These are phyloP conservation scores for Arvicanthis niloticus DNA, from an alignment of 2,113 vertebrate genomes.

Conservation along the genomic window DNA sequence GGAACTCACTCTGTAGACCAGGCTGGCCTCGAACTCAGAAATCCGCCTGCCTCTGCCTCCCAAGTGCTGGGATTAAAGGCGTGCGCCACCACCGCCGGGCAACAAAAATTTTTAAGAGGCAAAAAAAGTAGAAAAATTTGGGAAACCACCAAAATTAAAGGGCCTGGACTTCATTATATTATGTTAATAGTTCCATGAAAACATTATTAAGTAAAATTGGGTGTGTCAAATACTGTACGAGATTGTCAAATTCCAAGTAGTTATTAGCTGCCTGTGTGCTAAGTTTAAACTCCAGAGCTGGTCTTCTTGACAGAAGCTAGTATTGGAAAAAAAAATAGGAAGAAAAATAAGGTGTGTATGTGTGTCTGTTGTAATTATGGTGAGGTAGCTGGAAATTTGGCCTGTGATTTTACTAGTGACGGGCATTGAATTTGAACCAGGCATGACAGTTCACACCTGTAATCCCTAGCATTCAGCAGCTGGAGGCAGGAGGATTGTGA, in stretches of 20 bases:
- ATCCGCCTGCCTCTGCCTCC: too few species aligned
- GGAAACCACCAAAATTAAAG: not conserved
- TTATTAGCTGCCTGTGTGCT: not conserved
- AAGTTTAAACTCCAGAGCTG: not conserved
- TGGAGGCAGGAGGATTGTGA: not conserved
- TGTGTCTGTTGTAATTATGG: not conserved
- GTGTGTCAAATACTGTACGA: not conserved
- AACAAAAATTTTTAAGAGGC: not conserved
- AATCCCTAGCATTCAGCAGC: not conserved
- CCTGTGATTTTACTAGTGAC: not conserved
- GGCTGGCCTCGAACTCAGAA: too few species aligned
- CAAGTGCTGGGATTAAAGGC: too few species aligned
- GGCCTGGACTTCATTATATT: not conserved
- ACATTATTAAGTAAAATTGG: slow-evolving; percentile 20
- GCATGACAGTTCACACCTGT: not conserved
- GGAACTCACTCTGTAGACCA: too few species aligned
- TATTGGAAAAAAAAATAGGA: not conserved
- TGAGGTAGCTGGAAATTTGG: not conserved
- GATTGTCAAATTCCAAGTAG: not conserved
- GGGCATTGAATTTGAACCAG: not conserved
- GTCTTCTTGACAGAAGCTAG: not conserved
- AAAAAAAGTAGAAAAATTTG: slow-evolving; percentile 14
- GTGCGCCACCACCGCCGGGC: too few species aligned
- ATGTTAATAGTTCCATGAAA: slow-evolving; percentile 1
- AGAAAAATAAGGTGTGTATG: not conserved